Evolutionary conservation across 2,797 vertebrate genomes (phyloP).

Genomic region (Tolypeutes matacus): DNA sequence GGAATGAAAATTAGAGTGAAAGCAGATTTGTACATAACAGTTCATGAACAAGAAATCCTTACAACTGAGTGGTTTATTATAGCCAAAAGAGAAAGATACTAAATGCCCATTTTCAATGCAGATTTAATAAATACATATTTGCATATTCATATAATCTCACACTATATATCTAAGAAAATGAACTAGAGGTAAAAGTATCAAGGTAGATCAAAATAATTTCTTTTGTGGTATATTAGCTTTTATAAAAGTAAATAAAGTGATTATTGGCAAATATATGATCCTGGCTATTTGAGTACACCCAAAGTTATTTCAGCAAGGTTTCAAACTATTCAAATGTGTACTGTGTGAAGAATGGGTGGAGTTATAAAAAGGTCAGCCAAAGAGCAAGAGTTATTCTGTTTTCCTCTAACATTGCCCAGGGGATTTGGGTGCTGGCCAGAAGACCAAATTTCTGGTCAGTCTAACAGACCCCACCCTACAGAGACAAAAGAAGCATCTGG

Average conservation of each 20-base stretch:
- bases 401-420: slow-evolving; percentile 46
- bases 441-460: neutral
- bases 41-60: neutral
- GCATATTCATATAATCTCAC: neutral
- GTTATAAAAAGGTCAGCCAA: slow-evolving; percentile 65
- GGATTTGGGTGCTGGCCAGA: slow-evolving; percentile 24
- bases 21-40: neutral
- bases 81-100: neutral
- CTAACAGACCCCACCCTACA: slow-evolving; percentile 63
- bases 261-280: neutral
- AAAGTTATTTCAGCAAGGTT: neutral
- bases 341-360: neutral
- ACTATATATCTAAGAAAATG: neutral
- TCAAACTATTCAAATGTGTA: neutral
- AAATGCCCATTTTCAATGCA: neutral
- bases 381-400: slow-evolving; percentile 41
- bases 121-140: neutral
- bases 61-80: neutral
- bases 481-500: neutral
- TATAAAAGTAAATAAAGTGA: neutral
- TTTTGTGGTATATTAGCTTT: neutral
- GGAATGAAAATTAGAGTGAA: neutral
- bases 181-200: neutral
- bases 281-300: neutral
- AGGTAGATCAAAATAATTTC: neutral